Percentiles rank a stretch among this genome's conserved stretches.
Evolutionary conservation across 1,140 invertebrate genomes (phyloP).

Genomic region (Drosophila repletoides): DNA sequence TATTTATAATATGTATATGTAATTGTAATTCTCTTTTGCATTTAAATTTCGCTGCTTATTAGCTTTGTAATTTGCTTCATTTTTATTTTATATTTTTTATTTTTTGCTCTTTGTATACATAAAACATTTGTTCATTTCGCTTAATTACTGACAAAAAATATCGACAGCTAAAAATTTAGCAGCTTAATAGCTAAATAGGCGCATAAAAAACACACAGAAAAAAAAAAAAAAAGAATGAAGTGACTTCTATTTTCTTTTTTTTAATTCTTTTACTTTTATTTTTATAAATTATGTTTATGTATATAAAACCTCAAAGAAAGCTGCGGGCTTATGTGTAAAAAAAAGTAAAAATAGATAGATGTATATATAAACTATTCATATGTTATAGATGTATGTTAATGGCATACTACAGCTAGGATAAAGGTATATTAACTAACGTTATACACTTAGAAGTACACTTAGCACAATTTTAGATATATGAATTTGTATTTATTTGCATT

Average conservation of each 20-base stretch:
- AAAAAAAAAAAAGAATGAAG: constrained; percentile 4
- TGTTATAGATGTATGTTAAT: constrained; percentile 13
- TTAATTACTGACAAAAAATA: constrained; percentile 68
- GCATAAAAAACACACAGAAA: constrained; percentile 11
- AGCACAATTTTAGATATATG: constrained; percentile 69
- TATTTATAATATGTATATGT: constrained; percentile 12
- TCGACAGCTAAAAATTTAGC: constrained; percentile 59
- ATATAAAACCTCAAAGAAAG: constrained; percentile 46
- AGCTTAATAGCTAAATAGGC: constrained; percentile 44
- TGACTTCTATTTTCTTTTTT: not conserved
- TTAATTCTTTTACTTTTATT: not conserved
- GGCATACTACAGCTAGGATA: constrained; percentile 58
- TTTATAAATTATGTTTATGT: constrained; percentile 38
- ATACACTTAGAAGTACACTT: constrained; percentile 78
- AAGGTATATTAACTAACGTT: constrained; percentile 59
- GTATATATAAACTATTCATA: constrained; percentile 5
- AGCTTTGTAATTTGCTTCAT: constrained; percentile 33
- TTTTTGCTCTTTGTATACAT: constrained; percentile 41
- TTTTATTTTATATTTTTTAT: too few relatives aligned
- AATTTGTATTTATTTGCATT: constrained; percentile 10
- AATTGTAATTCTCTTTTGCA: constrained; percentile 13
- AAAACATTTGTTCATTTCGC: constrained; percentile 61
- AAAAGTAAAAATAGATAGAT: not conserved
- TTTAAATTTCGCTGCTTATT: constrained; percentile 11
- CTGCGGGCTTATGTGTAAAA: constrained; percentile 18